Conservation (phyloP, 2,888 invertebrate genomes). For the Nebria salina region DNA sequence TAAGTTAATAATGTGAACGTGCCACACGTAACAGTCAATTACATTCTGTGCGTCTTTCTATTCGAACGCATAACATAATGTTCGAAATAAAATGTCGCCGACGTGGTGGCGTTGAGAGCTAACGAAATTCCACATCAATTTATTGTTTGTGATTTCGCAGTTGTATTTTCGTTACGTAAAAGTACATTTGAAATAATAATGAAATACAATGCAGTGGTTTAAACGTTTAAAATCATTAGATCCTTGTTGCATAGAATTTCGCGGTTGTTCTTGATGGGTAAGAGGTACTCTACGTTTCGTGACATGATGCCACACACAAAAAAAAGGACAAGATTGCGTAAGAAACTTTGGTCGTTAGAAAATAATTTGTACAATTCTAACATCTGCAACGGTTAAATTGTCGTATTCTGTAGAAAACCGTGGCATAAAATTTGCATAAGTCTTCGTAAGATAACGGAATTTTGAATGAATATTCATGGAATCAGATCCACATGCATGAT, state of each 20-base stretch:
- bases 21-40: constrained; percentile 21
- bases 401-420: constrained; percentile 41
- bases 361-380: constrained; percentile 36
- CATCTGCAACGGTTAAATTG: constrained; percentile 32
- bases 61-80: no score
- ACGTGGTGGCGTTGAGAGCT: no score
- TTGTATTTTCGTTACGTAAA: no score
- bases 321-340: constrained; percentile 4
- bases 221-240: no score
- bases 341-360: constrained; percentile 42
- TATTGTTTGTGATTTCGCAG: no score
- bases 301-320: not conserved
- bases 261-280: no score
- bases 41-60: not conserved
- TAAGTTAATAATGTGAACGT: constrained; percentile 42
- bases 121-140: no score
- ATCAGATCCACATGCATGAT: constrained; percentile 32
- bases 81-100: no score
- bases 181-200: no score
- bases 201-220: no score
- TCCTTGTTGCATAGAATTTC: no score
- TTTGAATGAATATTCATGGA: constrained; percentile 43
- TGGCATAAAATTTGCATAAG: constrained; percentile 43
- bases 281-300: not conserved
- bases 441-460: constrained; percentile 42